Base-by-base conservation (phyloP, 2,888 invertebrate species). In the Plagiodera versicolora region DNA sequence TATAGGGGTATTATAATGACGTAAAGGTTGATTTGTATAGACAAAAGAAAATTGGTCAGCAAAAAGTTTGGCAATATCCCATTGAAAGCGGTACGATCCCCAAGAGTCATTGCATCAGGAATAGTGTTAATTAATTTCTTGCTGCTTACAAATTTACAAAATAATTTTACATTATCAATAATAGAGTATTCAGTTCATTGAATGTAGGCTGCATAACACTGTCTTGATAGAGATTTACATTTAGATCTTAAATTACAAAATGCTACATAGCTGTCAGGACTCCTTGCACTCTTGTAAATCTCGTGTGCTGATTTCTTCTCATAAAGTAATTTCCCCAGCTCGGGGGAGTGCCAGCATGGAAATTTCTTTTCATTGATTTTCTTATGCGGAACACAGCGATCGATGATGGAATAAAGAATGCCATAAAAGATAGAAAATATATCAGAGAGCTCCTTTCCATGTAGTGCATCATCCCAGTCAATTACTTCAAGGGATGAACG, bases 131-230 rank as follows among this genome's bases (percentile, higher is more conserved):
- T n/a, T 19, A 14, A n/a, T 24, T 24, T 44, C 45, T 54, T 54
- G 20, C 19, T 44, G 39, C 53, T 53, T 18, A 54, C 45, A 54
- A 54, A 54, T 54, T 54, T 39, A 44, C 54, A 44, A 24, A 54
- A 54, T 24, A 19, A 54, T 54, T 54, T n/a, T 20, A 54, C 54
- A 54, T 54, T 19, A 54, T 54, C 24, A 54, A 44, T 44, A 45
- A 54, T 24, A 24, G 54, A 44, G 18, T 49, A 9, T 49, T 49
- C 49, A 24, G 17, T 28, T 28, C 17, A 30, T 47, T 28, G 55
- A 24, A 54, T 54, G 54, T 54, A 54, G 24, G 44, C 54, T 16
- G 55, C 28, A 16, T 55, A 47, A 47, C 30, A 55, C 47, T 55
- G 30, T 47, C 55, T 47, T 55, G 30, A 11, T 55, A 28, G 17